Evolutionary conservation across 2,113 vertebrate genomes (phyloP).

Genomic region (Nothobranchius furzeri): DNA sequence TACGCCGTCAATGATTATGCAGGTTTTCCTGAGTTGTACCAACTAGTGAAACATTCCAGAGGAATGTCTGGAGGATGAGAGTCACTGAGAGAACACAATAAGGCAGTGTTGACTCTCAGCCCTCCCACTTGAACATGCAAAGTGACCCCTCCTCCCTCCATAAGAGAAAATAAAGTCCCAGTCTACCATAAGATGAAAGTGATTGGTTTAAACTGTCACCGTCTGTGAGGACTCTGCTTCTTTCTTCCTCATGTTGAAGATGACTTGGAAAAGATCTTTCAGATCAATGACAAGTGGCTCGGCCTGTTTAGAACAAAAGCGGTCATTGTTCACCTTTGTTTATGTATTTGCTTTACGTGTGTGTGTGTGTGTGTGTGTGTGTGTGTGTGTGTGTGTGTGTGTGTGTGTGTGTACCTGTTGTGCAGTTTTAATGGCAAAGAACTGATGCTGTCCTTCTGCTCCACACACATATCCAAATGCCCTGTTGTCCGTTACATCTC

Average conservation of each 20-base stretch:
- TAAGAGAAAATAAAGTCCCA: slow-evolving; percentile 24
- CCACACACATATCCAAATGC: slow-evolving; percentile 97
- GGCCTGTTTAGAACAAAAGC: slow-evolving; percentile 76
- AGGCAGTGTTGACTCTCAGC: slow-evolving; percentile 52
- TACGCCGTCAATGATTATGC: slow-evolving; percentile 29
- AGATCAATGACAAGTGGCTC: slow-evolving; percentile 93
- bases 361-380: background rate
- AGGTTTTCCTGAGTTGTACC: slow-evolving; percentile 17
- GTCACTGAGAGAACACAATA: slow-evolving; percentile 51
- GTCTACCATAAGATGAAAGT: background rate
- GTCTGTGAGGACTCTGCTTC: slow-evolving; percentile 86
- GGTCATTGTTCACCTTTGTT: background rate
- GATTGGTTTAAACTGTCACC: slow-evolving; percentile 48
- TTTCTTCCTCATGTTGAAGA: slow-evolving; percentile 93
- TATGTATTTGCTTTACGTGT: background rate
- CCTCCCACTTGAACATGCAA: slow-evolving; percentile 9
- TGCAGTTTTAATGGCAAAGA: slow-evolving; percentile 96
- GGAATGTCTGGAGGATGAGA: slow-evolving; percentile 49
- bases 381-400: background rate
- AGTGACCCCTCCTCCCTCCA: background rate
- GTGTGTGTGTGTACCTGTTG: slow-evolving; percentile 84
- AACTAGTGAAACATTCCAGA: slow-evolving; percentile 24
- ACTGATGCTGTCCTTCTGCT: slow-evolving; percentile 95
- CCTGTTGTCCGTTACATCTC: slow-evolving; percentile 94
- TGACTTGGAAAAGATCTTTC: slow-evolving; percentile 95